Percentiles rank a stretch among this genome's conserved stretches.
Conservation (phyloP, 2,888 invertebrate species). For the Athripsodes cinereus region DNA sequence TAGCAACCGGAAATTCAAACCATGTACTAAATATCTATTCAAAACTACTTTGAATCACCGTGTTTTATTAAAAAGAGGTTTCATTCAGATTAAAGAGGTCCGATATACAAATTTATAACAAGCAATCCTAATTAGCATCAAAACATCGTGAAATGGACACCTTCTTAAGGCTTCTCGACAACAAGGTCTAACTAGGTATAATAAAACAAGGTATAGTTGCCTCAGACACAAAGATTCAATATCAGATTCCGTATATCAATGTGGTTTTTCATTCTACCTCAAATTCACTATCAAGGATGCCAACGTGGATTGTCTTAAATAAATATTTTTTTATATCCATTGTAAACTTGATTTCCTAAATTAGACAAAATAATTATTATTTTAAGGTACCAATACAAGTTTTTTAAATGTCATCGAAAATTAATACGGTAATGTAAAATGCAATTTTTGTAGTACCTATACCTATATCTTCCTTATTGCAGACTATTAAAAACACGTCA, state of each 20-base stretch:
- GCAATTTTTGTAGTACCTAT: too few relatives aligned
- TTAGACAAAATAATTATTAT: too few relatives aligned
- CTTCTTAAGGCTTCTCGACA: neutral
- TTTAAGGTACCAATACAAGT: too few relatives aligned
- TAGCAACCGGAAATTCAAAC: neutral
- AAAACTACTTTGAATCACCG: neutral
- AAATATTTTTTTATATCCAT: too few relatives aligned
- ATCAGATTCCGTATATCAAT: neutral
- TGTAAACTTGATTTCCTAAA: too few relatives aligned
- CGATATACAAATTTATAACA: neutral
- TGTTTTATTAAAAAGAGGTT: too few relatives aligned
- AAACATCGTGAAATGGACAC: slow-evolving; percentile 6
- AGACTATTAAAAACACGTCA: too few relatives aligned
- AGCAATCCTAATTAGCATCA: neutral
- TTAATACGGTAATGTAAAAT: too few relatives aligned
- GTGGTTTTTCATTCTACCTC: neutral
- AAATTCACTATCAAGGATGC: neutral
- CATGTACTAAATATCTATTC: neutral
- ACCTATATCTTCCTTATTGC: too few relatives aligned
- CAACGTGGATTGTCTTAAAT: too few relatives aligned
- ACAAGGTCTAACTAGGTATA: neutral
- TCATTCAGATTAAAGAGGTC: neutral
- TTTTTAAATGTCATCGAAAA: too few relatives aligned
- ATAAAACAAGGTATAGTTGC: neutral
- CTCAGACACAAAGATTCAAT: neutral